A percentile compares a stretch with the other conserved stretches of the same genome.
Conservation (phyloP, 2,797 vertebrate genomes). For the Chiloscyllium punctatum region DNA sequence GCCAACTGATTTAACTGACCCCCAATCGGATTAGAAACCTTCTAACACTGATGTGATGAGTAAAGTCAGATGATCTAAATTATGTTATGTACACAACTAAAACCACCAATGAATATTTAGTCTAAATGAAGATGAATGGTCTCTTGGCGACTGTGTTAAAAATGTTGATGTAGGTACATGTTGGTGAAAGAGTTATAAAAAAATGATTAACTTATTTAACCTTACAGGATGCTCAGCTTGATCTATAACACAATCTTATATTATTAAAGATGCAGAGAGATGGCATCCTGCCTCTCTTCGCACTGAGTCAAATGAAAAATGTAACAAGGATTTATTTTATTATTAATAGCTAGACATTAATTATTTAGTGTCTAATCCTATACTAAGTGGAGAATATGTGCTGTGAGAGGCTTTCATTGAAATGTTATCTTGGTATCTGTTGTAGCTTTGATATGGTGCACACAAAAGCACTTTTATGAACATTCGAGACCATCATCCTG, state of each 20-base stretch:
- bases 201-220: not conserved
- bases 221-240: not conserved
- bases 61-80: not conserved
- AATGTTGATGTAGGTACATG: not conserved
- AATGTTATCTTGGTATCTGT: not conserved
- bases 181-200: constrained; percentile 2
- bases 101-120: not conserved
- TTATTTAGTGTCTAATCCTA: constrained; percentile 7
- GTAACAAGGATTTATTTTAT: constrained; percentile 6
- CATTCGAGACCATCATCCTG: not conserved
- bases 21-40: no score
- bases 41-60: not conserved
- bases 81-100: not conserved
- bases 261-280: not conserved
- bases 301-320: constrained; percentile 2
- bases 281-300: not conserved
- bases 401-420: not conserved
- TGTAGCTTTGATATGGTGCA: not conserved
- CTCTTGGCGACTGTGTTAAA: not conserved
- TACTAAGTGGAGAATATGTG: constrained; percentile 5
- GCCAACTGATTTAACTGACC: no score
- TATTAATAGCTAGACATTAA: not conserved
- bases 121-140: not conserved
- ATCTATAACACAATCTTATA: constrained; percentile 5
- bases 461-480: not conserved